Evolutionary conservation across 2,888 invertebrate genomes (phyloP).

Genomic region (Sialis fuliginosa): DNA sequence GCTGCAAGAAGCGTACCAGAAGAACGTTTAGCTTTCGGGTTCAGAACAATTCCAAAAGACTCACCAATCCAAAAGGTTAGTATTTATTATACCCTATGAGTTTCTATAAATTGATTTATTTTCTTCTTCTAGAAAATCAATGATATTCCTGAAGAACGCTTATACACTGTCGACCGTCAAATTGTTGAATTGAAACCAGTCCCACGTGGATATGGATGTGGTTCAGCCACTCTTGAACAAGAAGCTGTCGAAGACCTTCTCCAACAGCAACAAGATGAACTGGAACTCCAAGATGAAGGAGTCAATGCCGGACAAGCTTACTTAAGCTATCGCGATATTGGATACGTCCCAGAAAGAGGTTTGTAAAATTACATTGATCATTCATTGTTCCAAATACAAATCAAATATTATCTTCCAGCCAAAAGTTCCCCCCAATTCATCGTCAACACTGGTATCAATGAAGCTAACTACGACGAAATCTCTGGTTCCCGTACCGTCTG

Average conservation of each 20-base stretch:
- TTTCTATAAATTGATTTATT: background rate
- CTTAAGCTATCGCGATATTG: conserved; percentile 26
- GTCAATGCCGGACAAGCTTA: conserved; percentile 13
- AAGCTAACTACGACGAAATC: conserved; percentile 1
- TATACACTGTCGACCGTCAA: conserved; percentile 30
- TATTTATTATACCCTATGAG: background rate
- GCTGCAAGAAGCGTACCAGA: conserved; percentile 25
- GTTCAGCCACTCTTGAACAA: conserved; percentile 14
- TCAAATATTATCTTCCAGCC: background rate
- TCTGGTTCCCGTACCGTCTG: conserved; percentile 5
- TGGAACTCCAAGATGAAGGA: conserved; percentile 12
- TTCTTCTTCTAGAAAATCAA: conserved; percentile 10
- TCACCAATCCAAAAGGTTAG: conserved; percentile 13
- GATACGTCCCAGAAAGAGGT: conserved; percentile 25
- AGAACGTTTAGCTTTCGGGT: conserved; percentile 32
- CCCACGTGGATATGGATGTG: conserved; percentile 3
- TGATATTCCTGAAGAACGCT: conserved; percentile 30
- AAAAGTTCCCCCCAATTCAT: background rate
- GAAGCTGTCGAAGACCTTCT: conserved; percentile 19
- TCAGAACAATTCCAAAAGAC: conserved; percentile 28
- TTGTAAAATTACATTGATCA: background rate
- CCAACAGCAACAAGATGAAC: conserved; percentile 13
- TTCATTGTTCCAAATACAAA: background rate
- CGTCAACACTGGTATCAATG: background rate
- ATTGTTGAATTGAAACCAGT: conserved; percentile 28